These are phyloP conservation scores for Falco naumanni DNA, from an alignment of 2,797 vertebrate genomes.

Conservation along the genomic window DNA sequence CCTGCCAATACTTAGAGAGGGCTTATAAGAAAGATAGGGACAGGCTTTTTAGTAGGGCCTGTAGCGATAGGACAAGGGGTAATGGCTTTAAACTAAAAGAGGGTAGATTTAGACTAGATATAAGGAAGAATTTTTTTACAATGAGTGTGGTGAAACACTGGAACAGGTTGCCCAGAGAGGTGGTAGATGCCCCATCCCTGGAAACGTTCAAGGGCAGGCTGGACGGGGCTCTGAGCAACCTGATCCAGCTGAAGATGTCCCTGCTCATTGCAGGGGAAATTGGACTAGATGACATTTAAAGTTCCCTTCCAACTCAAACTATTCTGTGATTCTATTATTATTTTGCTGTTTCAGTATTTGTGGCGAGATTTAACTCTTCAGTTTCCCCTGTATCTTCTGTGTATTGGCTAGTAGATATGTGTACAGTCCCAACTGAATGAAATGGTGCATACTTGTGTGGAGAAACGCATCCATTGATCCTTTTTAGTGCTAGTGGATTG, in stretches of 20 bases:
- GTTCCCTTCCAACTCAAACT: background rate
- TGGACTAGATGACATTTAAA: background rate
- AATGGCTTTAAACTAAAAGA: background rate
- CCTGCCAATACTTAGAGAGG: background rate
- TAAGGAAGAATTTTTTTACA: background rate
- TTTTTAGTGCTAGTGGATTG: background rate
- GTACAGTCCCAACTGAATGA: background rate
- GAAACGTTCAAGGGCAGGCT: background rate
- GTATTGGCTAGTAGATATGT: background rate
- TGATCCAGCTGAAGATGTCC: background rate
- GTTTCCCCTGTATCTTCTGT: background rate
- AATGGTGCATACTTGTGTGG: background rate
- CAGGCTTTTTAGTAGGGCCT: background rate
- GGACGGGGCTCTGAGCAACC: background rate
- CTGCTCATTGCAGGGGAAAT: background rate
- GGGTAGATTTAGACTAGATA: background rate
- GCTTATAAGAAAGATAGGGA: background rate
- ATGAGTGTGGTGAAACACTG: background rate
- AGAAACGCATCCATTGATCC: background rate
- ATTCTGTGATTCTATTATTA: background rate
- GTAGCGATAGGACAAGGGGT: accelerated
- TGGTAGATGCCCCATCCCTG: background rate
- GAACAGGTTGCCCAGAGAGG: background rate
- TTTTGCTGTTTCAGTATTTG: background rate
- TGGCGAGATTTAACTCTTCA: background rate